Evolutionary conservation across 2,113 vertebrate species (phyloP), one percentile per base, ranked within the genome.

Genomic region (Ceyx cyanopectus): DNA sequence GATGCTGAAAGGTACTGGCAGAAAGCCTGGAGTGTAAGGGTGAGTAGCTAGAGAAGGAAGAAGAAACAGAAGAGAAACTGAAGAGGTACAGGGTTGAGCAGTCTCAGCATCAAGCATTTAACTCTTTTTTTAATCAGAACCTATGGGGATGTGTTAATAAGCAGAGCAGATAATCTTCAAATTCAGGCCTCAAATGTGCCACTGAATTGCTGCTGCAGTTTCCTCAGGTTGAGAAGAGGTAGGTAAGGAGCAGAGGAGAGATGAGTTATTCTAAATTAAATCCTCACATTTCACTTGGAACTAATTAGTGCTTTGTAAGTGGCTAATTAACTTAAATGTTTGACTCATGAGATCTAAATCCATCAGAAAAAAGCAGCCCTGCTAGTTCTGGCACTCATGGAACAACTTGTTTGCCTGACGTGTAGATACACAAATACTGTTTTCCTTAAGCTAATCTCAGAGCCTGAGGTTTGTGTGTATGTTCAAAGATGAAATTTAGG

Each of bases 321-420:
- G 51, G 30, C 74, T 94, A 81, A 86, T 90, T 92, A 93, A 83
- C 61, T 77, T 80, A 81, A 83, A 69, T 51, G 77, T 73, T 96
- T 81, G 54, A 57, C 75, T 81, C 54, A 22, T 21, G 78, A 94
- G 77, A 87, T 85, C 50, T 41, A 92, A 79, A 91, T 61, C 45
- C n/a, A 32, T 12, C 65, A 50, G 67, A 19, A 41, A 7, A 34
- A 24, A 12, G 66, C 40, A 24, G 24, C 14, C 6, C 51, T 89
- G 23, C 40, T 89, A 26, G 40, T 91, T 79, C 50, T 79, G 70
- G 43, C 50, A 88, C 63, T 81, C 3, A 0, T 65, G 57, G 20
- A 92, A 41, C 26, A 60, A 29, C 24, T 80, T 67, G 27, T 74
- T 76, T 80, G 48, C 60, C 65, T 62, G 63, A 7, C 3, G 16